Percentiles rank a stretch among this genome's conserved stretches.
phyloP scores from a whole-genome alignment of 2,888 invertebrate genomes.

The Xanthia icteritia region DNA sequence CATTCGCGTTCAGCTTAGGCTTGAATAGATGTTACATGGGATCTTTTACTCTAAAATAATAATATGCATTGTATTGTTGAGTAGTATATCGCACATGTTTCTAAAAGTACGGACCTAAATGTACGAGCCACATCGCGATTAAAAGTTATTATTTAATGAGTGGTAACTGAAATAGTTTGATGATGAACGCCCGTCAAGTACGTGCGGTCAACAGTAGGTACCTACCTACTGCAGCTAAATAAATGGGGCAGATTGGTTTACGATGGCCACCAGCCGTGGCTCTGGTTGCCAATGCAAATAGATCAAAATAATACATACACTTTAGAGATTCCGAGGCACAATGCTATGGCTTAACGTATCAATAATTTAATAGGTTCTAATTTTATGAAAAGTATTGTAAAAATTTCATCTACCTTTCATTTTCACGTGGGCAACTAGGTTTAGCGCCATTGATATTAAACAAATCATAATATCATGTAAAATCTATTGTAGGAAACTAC shows the following conservation, averaged over 20 bases:
- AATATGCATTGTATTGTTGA: neutral
- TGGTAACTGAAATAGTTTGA: conserved; percentile 44
- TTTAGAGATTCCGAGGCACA: neutral
- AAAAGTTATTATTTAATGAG: conserved; percentile 10
- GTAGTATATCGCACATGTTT: neutral
- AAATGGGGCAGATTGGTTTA: conserved; percentile 43
- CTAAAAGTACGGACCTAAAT: neutral
- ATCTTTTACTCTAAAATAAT: neutral
- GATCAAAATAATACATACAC: conserved; percentile 25
- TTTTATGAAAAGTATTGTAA: neutral
- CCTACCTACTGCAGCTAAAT: conserved; percentile 16
- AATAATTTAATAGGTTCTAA: too few relatives aligned
- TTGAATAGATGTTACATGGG: neutral
- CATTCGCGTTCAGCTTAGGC: neutral
- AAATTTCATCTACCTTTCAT: neutral
- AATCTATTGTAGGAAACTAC: neutral
- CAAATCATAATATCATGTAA: neutral
- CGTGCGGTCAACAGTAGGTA: neutral
- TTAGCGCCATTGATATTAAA: neutral
- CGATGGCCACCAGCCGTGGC: conserved; percentile 12
- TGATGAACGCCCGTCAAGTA: conserved; percentile 7
- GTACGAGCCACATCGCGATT: neutral
- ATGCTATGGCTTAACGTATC: neutral
- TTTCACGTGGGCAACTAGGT: too few relatives aligned
- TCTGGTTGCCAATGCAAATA: conserved; percentile 37